Percentiles rank a stretch among this genome's conserved stretches.
Conservation (phyloP, 2,797 vertebrate species). For the Glyptemys insculpta region DNA sequence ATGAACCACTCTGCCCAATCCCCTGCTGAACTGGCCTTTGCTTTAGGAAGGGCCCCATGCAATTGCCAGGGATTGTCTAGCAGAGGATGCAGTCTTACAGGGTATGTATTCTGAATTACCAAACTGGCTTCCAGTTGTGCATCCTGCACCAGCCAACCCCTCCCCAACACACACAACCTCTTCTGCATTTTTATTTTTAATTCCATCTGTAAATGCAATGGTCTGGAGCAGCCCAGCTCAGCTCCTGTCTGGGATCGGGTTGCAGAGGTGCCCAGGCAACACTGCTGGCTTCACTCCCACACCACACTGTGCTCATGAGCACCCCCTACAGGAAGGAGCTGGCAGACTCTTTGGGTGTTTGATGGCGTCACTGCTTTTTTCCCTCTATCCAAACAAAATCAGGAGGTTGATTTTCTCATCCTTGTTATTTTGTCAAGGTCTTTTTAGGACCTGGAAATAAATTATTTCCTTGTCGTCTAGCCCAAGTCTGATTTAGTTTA, state of each 20-base stretch:
- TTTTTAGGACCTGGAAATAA: constrained; percentile 75
- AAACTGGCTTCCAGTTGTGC: too few relatives aligned
- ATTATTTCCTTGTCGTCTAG: constrained; percentile 72
- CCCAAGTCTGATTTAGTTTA: neutral
- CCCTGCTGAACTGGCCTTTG: neutral
- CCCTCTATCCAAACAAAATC: constrained; percentile 53
- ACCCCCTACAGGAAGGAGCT: neutral
- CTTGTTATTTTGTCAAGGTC: constrained; percentile 70
- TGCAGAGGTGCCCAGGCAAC: neutral
- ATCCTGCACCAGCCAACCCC: neutral
- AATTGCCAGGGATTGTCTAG: constrained; percentile 52
- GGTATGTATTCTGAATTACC: constrained; percentile 35
- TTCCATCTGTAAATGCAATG: neutral
- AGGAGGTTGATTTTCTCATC: constrained; percentile 59
- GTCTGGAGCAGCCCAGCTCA: neutral
- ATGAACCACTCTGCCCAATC: neutral
- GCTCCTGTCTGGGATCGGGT: neutral
- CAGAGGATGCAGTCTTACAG: constrained; percentile 49
- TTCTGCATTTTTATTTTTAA: neutral
- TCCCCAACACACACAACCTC: too few relatives aligned
- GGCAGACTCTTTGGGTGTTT: neutral
- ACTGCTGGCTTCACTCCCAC: neutral
- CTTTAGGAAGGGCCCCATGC: constrained; percentile 64
- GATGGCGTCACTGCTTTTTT: neutral
- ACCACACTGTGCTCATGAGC: neutral